Conservation (phyloP, 2,797 vertebrate genomes). For the Cacajao melanocephalus region DNA sequence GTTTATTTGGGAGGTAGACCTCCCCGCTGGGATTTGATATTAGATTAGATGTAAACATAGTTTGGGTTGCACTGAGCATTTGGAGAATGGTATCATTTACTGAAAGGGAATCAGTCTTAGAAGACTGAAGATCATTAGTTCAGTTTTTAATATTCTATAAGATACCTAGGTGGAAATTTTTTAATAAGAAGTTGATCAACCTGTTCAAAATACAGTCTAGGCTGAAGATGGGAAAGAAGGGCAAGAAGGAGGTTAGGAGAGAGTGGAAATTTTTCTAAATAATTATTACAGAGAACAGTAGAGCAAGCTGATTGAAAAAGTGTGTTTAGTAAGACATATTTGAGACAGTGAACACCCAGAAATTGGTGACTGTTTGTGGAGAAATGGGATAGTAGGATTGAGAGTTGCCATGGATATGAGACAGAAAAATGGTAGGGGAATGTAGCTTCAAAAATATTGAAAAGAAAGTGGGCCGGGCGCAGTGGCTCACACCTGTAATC, state of each 20-base stretch:
- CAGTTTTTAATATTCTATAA: neutral
- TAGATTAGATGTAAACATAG: neutral
- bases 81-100: neutral
- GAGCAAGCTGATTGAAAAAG: neutral
- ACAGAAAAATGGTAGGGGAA: neutral
- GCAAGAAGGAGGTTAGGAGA: neutral
- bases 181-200: neutral
- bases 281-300: neutral
- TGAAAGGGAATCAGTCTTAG: neutral
- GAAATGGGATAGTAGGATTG: neutral
- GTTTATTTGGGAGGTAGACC: neutral
- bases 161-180: neutral
- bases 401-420: neutral
- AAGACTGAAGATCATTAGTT: neutral
- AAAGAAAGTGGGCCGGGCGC: neutral
- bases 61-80: neutral
- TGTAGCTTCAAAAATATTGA: neutral
- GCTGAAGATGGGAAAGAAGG: neutral
- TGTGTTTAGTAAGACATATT: neutral
- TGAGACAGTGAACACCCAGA: neutral
- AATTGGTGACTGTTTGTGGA: neutral
- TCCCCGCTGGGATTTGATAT: neutral
- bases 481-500: no score
- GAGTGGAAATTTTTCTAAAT: neutral
- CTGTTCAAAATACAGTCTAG: neutral